Conservation (phyloP, 2,888 invertebrate genomes). For the Lysandra bellargus region DNA sequence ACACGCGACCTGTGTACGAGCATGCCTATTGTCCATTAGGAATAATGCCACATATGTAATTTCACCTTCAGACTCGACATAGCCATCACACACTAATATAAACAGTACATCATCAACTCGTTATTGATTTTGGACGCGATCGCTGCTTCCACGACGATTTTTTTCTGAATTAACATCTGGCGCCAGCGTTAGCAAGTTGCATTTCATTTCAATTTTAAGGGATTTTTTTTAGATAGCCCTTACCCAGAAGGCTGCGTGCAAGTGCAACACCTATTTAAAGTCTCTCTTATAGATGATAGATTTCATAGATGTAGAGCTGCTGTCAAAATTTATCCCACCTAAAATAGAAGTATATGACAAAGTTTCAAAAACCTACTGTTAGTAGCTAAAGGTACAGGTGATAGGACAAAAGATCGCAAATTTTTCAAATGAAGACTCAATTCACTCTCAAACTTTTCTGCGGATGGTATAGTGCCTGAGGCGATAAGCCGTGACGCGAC, state of each 20-base stretch:
- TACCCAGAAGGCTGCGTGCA: background rate
- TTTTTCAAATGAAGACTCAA: background rate
- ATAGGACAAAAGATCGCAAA: background rate
- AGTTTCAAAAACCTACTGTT: background rate
- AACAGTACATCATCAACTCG: background rate
- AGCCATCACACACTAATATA: background rate
- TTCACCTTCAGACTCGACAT: background rate
- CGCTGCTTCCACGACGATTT: background rate
- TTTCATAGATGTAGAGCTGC: background rate
- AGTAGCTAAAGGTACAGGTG: background rate
- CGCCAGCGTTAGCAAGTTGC: background rate
- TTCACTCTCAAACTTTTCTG: background rate
- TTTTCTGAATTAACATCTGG: background rate
- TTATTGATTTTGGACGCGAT: background rate
- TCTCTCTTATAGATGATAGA: background rate
- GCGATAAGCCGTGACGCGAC: background rate
- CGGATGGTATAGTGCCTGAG: background rate
- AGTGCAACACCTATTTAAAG: background rate
- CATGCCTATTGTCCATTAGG: conserved; percentile 13
- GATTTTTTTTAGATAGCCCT: background rate
- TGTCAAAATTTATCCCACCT: background rate
- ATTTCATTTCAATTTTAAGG: background rate
- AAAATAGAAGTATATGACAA: background rate
- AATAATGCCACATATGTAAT: background rate
- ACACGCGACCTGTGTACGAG: conserved; percentile 1